phyloP scores from a whole-genome alignment of 2,113 vertebrate genomes.

The Pluvianellus socialis region DNA sequence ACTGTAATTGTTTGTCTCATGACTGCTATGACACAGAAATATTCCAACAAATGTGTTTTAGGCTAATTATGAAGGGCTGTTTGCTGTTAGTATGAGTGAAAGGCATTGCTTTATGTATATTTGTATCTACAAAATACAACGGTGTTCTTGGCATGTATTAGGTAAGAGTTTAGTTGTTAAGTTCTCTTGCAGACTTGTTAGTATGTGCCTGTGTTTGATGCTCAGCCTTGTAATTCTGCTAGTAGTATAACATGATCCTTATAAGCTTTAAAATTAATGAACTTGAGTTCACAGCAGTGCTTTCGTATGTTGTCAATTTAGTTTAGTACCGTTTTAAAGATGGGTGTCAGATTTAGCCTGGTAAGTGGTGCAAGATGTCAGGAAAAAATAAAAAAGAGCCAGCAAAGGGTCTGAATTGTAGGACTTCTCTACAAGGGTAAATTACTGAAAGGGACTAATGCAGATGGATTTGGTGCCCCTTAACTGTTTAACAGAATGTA shows the following conservation, averaged over 20 bases:
- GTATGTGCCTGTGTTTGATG: background rate
- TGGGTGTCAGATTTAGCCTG: background rate
- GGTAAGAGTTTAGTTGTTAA: background rate
- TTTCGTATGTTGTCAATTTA: background rate
- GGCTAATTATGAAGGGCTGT: background rate
- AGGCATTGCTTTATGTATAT: background rate
- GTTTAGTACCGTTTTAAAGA: background rate
- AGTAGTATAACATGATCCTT: background rate
- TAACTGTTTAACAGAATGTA: background rate
- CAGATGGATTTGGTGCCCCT: background rate
- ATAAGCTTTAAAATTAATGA: background rate
- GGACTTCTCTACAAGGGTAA: background rate
- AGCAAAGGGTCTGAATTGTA: background rate
- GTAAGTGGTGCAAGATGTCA: background rate
- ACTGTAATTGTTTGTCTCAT: background rate
- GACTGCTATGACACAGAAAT: background rate
- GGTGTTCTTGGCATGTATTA: background rate
- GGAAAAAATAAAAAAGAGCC: background rate
- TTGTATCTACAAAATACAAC: background rate
- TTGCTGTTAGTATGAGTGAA: background rate
- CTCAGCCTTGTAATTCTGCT: background rate
- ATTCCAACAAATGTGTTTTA: background rate
- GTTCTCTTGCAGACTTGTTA: background rate
- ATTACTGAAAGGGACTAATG: background rate
- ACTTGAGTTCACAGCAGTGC: background rate